Percentiles rank a stretch among this genome's conserved stretches.
These are phyloP conservation scores for Heloderma charlesbogerti DNA, from an alignment of 2,113 vertebrate species.

Conservation along the genomic window DNA sequence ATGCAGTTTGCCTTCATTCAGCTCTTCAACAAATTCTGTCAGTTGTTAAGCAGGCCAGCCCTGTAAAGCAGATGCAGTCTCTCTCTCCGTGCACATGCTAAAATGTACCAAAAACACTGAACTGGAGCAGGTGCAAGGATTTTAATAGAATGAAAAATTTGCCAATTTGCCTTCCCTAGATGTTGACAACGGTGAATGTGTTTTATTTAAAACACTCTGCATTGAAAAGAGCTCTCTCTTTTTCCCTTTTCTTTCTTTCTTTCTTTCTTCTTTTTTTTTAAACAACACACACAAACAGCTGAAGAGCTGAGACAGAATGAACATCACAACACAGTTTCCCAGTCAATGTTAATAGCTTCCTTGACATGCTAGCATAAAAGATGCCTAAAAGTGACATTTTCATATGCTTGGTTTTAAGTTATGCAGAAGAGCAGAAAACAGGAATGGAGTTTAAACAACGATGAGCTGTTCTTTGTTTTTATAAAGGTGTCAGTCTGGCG, in stretches of 20 bases:
- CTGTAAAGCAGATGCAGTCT: constrained; percentile 77
- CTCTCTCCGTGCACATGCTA: constrained; percentile 63
- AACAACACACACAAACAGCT: not conserved
- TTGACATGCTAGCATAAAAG: constrained; percentile 35
- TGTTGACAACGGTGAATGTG: constrained; percentile 51
- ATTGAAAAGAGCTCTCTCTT: constrained; percentile 25
- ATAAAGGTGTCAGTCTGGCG: not conserved
- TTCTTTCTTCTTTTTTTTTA: not conserved
- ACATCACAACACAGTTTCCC: not conserved
- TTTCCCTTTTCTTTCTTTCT: not conserved
- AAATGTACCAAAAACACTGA: constrained; percentile 60
- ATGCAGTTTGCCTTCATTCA: constrained; percentile 81
- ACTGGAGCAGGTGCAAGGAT: constrained; percentile 77
- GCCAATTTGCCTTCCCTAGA: constrained; percentile 62
- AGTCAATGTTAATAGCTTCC: constrained; percentile 21
- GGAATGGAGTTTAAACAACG: not conserved
- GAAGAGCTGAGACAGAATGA: constrained; percentile 28
- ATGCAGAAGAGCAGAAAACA: constrained; percentile 20
- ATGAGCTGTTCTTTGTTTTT: not conserved
- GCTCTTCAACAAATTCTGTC: constrained; percentile 80
- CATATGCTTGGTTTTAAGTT: constrained; percentile 24
- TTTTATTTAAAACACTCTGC: constrained; percentile 50
- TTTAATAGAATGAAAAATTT: constrained; percentile 65
- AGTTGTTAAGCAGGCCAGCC: constrained; percentile 62
- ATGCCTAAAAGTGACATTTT: constrained; percentile 22